Evolutionary conservation across 2,113 vertebrate genomes (phyloP).

Genomic region (Progne subis): DNA sequence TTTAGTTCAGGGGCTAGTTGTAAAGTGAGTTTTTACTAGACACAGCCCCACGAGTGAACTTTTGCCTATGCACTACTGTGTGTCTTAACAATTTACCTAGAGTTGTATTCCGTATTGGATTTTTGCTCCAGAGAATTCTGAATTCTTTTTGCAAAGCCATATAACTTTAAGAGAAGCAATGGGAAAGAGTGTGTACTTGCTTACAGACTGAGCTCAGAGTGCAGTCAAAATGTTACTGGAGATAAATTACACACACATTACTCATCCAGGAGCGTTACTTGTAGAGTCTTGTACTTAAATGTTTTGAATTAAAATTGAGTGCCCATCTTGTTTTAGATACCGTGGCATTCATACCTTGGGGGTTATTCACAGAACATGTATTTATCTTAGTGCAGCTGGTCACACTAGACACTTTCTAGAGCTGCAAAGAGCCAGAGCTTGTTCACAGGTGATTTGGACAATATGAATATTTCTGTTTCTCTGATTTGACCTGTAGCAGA

Average conservation of each 20-base stretch:
- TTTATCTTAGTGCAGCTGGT: neutral
- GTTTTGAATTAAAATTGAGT: neutral
- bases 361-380: neutral
- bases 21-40: neutral
- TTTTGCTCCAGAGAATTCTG: neutral
- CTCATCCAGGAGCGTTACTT: neutral
- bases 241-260: neutral
- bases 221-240: neutral
- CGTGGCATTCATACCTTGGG: neutral
- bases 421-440: neutral
- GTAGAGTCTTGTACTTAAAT: neutral
- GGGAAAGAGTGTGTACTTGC: neutral
- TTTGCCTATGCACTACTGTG: neutral
- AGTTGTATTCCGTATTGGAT: neutral
- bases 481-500: neutral
- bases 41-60: neutral
- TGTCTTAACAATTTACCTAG: neutral
- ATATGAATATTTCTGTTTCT: neutral
- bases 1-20: neutral
- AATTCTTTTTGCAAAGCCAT: neutral
- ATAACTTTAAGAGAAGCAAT: neutral
- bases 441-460: neutral
- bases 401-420: neutral
- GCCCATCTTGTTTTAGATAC: neutral
- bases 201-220: neutral